Percentiles rank a stretch among this genome's conserved stretches.
Evolutionary conservation across 2,113 vertebrate genomes (phyloP).

Genomic region (Hypomesus transpacificus): DNA sequence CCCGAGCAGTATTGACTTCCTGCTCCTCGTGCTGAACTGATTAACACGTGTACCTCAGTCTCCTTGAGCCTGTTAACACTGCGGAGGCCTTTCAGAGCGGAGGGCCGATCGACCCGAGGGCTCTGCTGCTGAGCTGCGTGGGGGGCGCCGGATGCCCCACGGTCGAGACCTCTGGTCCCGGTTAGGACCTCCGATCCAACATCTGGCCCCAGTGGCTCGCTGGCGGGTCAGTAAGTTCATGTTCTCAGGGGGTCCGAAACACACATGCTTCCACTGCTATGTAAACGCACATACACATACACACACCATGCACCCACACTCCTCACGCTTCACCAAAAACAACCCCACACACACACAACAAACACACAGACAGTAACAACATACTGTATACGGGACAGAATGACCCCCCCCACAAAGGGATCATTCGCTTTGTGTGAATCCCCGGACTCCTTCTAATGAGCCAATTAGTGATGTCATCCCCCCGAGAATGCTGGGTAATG

Average conservation of each 20-base stretch:
- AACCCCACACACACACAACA: not conserved
- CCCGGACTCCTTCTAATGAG: conserved; percentile 53
- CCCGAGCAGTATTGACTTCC: too few species aligned
- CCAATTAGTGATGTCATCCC: conserved; percentile 57
- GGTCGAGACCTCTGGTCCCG: too few species aligned
- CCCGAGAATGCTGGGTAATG: conserved; percentile 49
- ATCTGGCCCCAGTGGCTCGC: too few species aligned
- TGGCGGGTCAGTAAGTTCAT: too few species aligned
- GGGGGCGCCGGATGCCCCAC: too few species aligned
- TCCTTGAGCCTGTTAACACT: too few species aligned
- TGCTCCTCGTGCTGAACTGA: too few species aligned
- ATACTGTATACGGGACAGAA: conserved; percentile 13
- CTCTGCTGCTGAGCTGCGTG: too few species aligned
- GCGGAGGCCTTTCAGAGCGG: too few species aligned
- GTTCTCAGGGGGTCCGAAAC: not conserved
- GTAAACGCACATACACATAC: not conserved
- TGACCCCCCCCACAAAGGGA: conserved; percentile 42
- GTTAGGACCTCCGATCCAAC: too few species aligned
- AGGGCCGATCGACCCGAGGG: too few species aligned
- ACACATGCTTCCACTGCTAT: not conserved
- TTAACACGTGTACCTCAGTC: too few species aligned
- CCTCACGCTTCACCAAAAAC: not conserved
- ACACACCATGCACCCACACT: not conserved
- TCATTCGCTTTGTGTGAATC: conserved; percentile 36
- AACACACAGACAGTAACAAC: not conserved